phyloP scores from a whole-genome alignment of 2,888 invertebrate species.

The Acanthococcus lagerstroemiae region DNA sequence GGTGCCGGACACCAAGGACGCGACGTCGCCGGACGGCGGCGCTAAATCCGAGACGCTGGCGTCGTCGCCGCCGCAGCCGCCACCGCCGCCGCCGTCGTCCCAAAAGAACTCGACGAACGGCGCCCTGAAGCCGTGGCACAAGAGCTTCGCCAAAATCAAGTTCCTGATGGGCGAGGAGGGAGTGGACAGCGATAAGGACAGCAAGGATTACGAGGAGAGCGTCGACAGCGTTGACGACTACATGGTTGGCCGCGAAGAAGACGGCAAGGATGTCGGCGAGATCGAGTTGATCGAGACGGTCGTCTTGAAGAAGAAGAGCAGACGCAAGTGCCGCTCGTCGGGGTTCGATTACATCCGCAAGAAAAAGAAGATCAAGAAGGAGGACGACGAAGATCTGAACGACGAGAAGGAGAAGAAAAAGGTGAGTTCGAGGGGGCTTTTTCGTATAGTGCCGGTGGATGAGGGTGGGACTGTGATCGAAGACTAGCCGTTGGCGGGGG shows the following conservation, averaged over 20 bases:
- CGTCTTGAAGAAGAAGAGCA: constrained; percentile 31
- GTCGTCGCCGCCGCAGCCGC: not conserved
- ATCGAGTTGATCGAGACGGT: constrained; percentile 8
- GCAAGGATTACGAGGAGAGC: not conserved
- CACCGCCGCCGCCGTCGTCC: not conserved
- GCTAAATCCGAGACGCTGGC: not conserved
- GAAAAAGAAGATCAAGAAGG: constrained; percentile 63
- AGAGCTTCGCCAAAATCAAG: constrained; percentile 20
- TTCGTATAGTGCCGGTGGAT: no score
- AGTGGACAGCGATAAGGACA: constrained; percentile 2
- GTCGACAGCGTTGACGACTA: not conserved
- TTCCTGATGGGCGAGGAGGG: constrained; percentile 11
- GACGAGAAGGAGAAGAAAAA: constrained; percentile 43
- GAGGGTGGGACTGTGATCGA: no score
- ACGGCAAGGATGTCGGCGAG: constrained; percentile 19
- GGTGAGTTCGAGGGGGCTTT: no score
- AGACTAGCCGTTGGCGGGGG: no score
- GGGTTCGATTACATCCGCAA: constrained; percentile 84
- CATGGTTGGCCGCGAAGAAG: constrained; percentile 39
- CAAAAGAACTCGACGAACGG: constrained; percentile 39
- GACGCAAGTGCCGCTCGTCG: constrained; percentile 60
- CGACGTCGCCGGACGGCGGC: not conserved
- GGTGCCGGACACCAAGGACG: constrained; percentile 38
- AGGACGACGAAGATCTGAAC: constrained; percentile 13
- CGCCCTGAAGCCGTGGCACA: constrained; percentile 36